Percentiles rank a stretch among this genome's conserved stretches.
Conservation (phyloP, 2,113 vertebrate species). For the Eretmochelys imbricata region DNA sequence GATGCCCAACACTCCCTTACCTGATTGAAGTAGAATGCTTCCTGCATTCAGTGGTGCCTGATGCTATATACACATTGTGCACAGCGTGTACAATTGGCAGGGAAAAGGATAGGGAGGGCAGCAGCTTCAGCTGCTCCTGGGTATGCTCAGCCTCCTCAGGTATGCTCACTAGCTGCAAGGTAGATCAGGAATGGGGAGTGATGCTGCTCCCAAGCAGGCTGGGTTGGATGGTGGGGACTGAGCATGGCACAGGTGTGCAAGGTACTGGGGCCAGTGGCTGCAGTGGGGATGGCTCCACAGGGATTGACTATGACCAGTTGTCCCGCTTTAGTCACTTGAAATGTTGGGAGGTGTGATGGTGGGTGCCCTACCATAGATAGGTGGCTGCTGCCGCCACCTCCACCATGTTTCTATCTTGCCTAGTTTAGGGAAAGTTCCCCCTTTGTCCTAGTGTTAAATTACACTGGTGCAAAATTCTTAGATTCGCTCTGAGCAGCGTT, state of each 20-base stretch:
- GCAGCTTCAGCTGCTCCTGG: no score
- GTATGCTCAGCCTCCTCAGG: no score
- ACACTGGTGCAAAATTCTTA: background rate
- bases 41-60: background rate
- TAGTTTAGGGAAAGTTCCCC: background rate
- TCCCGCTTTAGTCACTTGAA: background rate
- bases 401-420: background rate
- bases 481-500: background rate
- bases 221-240: no score
- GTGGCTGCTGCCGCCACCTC: conserved; percentile 22
- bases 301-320: background rate
- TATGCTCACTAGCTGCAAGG: no score
- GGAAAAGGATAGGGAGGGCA: no score
- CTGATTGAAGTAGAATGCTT: background rate
- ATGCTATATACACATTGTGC: no score
- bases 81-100: no score
- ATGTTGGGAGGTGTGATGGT: background rate
- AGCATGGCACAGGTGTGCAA: background rate
- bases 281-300: background rate
- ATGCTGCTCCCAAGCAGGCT: no score
- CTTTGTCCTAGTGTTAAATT: background rate
- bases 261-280: background rate
- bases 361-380: background rate
- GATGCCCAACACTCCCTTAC: background rate
- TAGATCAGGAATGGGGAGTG: no score